Conservation (phyloP, 2,113 vertebrate genomes). For the Eulemur macaco region DNA sequence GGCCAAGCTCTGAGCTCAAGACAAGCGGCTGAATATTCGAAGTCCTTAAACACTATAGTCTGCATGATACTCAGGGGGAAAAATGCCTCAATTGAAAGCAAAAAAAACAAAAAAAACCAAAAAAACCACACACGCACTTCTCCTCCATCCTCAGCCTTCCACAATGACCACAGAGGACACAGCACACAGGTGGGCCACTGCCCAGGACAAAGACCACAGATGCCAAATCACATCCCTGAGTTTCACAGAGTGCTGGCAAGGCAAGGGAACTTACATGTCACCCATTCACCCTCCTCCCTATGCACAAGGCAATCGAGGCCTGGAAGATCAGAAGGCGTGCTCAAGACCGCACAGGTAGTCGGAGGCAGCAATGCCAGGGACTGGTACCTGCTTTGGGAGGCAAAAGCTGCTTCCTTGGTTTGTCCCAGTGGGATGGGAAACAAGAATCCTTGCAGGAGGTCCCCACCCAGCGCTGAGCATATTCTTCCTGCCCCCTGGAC, state of each 20-base stretch:
- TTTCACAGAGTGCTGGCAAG: neutral
- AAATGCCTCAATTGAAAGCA: neutral
- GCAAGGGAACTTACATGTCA: neutral
- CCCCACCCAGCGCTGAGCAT: neutral
- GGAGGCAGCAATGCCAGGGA: neutral
- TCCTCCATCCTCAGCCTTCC: neutral
- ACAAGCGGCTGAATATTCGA: neutral
- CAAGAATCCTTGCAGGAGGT: neutral
- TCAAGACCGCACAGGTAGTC: neutral
- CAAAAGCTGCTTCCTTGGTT: neutral
- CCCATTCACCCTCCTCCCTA: neutral
- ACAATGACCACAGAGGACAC: neutral
- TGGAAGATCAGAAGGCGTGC: accelerated
- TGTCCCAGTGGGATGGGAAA: neutral
- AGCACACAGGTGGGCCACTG: neutral
- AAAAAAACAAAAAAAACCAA: neutral
- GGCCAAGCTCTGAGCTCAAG: neutral
- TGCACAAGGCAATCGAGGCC: neutral
- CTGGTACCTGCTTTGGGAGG: neutral
- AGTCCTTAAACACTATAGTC: neutral
- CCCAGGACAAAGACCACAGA: neutral
- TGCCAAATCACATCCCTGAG: neutral
- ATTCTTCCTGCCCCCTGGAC: neutral
- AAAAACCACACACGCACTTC: neutral
- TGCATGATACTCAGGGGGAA: neutral